Evolutionary conservation across 1,140 invertebrate species (phyloP), one percentile per base, ranked within the genome.

Genomic region (Maniola jurtina): DNA sequence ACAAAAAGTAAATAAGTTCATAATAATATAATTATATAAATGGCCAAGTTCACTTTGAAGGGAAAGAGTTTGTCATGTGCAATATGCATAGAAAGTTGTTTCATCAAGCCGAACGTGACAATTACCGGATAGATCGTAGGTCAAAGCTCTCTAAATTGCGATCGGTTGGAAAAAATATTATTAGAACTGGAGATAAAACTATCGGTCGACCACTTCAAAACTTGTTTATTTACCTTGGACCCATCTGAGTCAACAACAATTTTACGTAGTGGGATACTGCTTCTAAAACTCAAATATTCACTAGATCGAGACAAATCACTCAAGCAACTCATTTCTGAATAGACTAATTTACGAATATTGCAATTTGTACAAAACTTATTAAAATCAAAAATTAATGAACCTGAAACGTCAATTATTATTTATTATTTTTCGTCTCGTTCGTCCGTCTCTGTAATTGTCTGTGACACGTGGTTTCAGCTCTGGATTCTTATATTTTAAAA

Each of bases 271-370:
- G 96, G 95, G 61, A 98, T 93, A 66, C 94, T 96, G 81, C 96
- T 96, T 65, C 96, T 92, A 86, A 97, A 98, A 89, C 96, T 97
- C 56, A 95, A 89, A 91, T 98, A 98, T 88, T 98, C 97, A 73
- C 93, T 92, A 11, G 95, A 96, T 77, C 94, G 93, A 7, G 95
- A 95, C 68, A 96, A 90, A 72, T 96, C 94, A 87, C 94, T 95
- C 36, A 93, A 74, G 73, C 90, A 93, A 90, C 93, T 93, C 94
- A 95, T 95, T 52, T 52, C 6, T 50, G 25, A 25, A 25, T 25
- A 25, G 25, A 25, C 25, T 25, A 25, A 25, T 25, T 25, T 25
- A 25, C 25, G 13, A 45, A 45, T 13, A 45, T 8, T 45, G 9
- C 9, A 45, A 45, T 45, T 13, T 2, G 13, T 45, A 8, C 2